These are phyloP conservation scores for Zoanthus sansibaricus DNA, from an alignment of 92 coral and sea anemone species.

Conservation along the genomic window DNA sequence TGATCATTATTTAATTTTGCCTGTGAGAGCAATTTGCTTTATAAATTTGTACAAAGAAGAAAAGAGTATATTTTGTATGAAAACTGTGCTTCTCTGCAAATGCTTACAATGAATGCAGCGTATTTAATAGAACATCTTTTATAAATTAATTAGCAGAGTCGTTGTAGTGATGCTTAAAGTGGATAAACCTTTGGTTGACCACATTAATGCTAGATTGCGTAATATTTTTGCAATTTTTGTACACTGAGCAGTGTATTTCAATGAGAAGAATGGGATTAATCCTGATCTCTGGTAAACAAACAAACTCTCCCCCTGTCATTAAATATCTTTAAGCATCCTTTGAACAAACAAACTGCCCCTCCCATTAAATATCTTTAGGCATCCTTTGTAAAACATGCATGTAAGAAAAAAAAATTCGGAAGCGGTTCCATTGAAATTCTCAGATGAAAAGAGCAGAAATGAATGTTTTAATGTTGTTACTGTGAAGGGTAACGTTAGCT, in stretches of 20 bases:
- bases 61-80: constrained; percentile 54
- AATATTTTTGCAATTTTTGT: constrained; percentile 27
- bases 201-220: not conserved
- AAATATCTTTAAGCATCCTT: too few species aligned
- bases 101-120: constrained; percentile 38
- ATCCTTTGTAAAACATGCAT: too few species aligned
- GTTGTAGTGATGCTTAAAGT: not conserved
- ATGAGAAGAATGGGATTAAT: too few species aligned
- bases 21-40: constrained; percentile 39
- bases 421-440: too few species aligned
- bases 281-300: too few species aligned
- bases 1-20: constrained; percentile 48
- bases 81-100: constrained; percentile 31
- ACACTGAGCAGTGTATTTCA: constrained; percentile 4
- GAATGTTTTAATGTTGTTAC: too few species aligned
- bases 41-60: constrained; percentile 48
- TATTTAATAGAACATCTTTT: constrained; percentile 46
- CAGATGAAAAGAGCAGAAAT: too few species aligned
- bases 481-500: too few species aligned
- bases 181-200: not conserved
- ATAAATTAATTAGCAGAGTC: constrained; percentile 11
- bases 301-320: too few species aligned
- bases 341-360: too few species aligned
- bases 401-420: too few species aligned
- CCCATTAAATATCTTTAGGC: too few species aligned